Evolutionary conservation across 1,140 invertebrate genomes (phyloP), one percentile per base, ranked within the genome.

Genomic region (Trypoxylus dichotomus): DNA sequence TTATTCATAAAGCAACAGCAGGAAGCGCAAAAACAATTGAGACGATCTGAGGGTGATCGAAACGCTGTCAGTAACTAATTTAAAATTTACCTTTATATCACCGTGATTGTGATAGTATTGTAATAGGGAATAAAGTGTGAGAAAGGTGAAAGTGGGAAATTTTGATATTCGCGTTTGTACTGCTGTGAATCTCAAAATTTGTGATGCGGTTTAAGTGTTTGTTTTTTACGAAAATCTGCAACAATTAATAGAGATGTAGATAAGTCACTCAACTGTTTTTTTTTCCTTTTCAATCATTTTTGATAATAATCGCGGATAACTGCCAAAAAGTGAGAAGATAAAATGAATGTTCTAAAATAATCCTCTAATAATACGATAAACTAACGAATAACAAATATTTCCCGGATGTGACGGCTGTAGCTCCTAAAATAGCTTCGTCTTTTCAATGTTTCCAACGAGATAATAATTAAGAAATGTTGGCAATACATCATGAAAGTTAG

Each of bases 1-100:
- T 92, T 93, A 76, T 93, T 95, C 81, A 93, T 94, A 79, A 91
- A 93, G 81, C 92, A 93, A 79, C 92, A 93, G 80, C 92, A 94
- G 83, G 92, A 93, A 79, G 80, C 88, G 74, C 89, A 89, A 75
- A 89, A 90, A 54, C 84, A 87, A 37, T 77, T 83, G 11, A 83
- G 87, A 24, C 87, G 88, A 32, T 78, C 76, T 58, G 79, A 81
- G 42, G 78, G 80, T 58, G 81, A 84, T 75, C 76, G 76, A 74
- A 79, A 79, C 76, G 76, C 76, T 72, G 76, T 77, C 8, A 82
- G 79, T 68, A 81, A 80, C 77, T 82, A 77, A 75, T 75, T 3
- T 42, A 63, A 15, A 29, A 27, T 27, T 27, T 27, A 15, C 11
- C 10, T 29, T 25, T 68, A 68, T 24, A 68, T 27, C 60, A 68